These are phyloP conservation scores for Podiceps cristatus DNA, from an alignment of 2,113 vertebrate species.

Conservation along the genomic window DNA sequence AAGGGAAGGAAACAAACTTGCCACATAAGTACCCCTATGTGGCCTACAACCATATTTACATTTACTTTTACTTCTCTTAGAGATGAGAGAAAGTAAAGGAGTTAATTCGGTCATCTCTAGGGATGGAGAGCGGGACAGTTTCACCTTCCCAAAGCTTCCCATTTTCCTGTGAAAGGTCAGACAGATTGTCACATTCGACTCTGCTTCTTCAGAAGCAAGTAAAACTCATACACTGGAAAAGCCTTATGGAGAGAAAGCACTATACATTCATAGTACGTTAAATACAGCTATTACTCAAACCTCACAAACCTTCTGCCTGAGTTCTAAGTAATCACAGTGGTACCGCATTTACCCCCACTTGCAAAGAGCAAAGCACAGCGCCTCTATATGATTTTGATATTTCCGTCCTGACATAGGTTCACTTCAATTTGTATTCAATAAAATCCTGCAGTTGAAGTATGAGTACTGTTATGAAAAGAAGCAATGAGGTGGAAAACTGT, in stretches of 20 bases:
- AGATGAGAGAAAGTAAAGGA: not conserved
- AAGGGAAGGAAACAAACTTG: not conserved
- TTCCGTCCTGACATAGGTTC: conserved; percentile 62
- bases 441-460: conserved; percentile 32
- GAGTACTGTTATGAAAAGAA: conserved; percentile 67
- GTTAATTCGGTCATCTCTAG: not conserved
- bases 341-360: not conserved
- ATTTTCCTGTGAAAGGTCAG: conserved; percentile 8
- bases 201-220: not conserved
- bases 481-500: conserved; percentile 72
- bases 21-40: not conserved
- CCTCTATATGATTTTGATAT: conserved; percentile 46
- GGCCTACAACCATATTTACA: not conserved
- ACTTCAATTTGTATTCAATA: conserved; percentile 66
- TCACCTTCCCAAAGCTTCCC: not conserved
- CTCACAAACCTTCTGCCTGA: not conserved
- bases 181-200: not conserved
- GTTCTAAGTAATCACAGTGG: conserved; percentile 4
- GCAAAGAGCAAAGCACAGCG: conserved; percentile 6
- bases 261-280: not conserved
- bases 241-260: not conserved
- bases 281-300: conserved; percentile 27
- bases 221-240: not conserved
- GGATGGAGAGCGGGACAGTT: not conserved
- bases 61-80: not conserved